Conservation (phyloP, 2,113 vertebrate genomes). For the Chloropsis hardwickii region DNA sequence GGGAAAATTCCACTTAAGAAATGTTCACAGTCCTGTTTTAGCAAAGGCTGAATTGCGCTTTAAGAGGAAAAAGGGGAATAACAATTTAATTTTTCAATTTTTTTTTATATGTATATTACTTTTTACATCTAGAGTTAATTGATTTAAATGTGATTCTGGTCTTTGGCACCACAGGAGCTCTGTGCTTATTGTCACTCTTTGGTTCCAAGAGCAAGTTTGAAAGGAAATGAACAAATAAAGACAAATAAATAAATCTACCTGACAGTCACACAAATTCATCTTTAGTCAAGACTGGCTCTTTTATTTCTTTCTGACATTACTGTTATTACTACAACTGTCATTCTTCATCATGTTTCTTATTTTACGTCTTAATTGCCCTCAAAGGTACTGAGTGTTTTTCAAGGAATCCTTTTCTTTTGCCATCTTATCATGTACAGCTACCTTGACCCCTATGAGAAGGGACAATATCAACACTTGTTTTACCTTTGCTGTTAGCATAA, state of each 20-base stretch:
- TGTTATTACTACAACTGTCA: not conserved
- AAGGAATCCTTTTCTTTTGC: not conserved
- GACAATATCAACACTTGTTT: not conserved
- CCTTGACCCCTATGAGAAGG: not conserved
- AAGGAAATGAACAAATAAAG: not conserved
- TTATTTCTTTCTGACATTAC: slow-evolving; percentile 3
- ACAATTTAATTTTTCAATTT: not conserved
- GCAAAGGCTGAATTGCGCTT: not conserved
- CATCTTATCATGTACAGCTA: not conserved
- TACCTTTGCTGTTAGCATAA: not conserved
- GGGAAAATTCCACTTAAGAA: not conserved
- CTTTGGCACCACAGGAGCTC: not conserved
- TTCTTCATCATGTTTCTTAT: not conserved
- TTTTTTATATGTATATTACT: not conserved
- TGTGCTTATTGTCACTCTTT: not conserved
- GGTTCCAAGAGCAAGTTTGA: not conserved
- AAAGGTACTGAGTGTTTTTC: not conserved
- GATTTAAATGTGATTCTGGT: not conserved
- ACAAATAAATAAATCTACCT: not conserved
- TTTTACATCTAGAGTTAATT: not conserved
- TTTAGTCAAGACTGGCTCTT: not conserved
- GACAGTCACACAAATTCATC: not conserved
- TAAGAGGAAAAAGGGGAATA: not conserved
- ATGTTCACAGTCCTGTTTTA: not conserved
- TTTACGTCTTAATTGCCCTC: not conserved